Conservation (phyloP, 2,113 vertebrate species). For the Synodontis membranacea region DNA sequence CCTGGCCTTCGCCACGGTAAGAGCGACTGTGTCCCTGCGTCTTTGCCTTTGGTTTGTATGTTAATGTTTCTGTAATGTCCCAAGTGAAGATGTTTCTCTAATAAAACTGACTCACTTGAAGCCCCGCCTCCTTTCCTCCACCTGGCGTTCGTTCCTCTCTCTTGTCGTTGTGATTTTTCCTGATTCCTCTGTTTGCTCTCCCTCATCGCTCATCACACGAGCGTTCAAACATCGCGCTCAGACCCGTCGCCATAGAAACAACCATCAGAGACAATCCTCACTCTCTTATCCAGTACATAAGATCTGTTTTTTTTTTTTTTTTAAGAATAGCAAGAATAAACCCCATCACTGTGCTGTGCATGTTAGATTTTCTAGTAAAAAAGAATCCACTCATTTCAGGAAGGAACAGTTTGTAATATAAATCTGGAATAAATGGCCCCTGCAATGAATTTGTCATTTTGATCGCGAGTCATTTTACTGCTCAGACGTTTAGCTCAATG, state of each 20-base stretch:
- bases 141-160: background rate
- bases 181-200: background rate
- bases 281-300: background rate
- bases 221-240: background rate
- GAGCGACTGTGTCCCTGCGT: conserved; percentile 53
- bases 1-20: conserved; percentile 89
- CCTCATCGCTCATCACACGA: no score
- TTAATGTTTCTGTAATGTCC: no score
- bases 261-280: background rate
- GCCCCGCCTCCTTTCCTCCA: background rate
- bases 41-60: no score
- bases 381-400: no score
- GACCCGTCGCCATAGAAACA: background rate
- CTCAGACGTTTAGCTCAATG: background rate
- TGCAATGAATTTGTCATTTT: background rate
- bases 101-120: background rate
- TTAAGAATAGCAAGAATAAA: background rate
- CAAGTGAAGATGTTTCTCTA: no score
- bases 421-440: background rate
- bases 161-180: background rate
- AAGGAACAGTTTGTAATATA: background rate
- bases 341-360: no score
- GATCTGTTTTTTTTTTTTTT: background rate
- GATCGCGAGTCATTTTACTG: background rate
- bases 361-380: no score